Evolutionary conservation across 2,888 invertebrate species (phyloP), one percentile per base, ranked within the genome.

Genomic region (Orchesella flavescens): DNA sequence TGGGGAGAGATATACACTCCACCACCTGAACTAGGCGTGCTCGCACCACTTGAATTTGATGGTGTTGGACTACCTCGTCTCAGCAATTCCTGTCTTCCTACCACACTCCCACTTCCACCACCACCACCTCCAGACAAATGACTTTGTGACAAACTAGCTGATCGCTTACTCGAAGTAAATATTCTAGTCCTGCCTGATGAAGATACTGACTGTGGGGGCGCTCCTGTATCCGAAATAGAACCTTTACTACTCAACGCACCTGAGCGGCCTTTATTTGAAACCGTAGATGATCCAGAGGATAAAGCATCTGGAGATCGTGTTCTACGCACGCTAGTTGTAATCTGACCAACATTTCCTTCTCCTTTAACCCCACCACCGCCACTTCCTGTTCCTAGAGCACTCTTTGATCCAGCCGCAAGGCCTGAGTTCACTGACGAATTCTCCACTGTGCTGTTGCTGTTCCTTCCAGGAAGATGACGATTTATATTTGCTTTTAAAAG

Each of bases 161-260:
- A 85, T 57, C 87, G 76, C 83, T 87, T 87, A 15, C 79, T 84
- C 23, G 87, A 69, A 7, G 87, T 86, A 69, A 87, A 87, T 57
- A 87, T 85, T 13, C 87, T 82, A 49, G 87, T 86, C 68, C 86
- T 83, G 10, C 75, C 63, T 44, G 66, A 66, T 12, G 74, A 53
- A 19, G 68, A 71, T 53, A 53, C 61, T 61, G 80, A 57, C 63
- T 63, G 72, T 9, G 73, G 68, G 59, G 80, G 73, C 44, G 80
- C 66, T 21, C 72, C 79, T 72, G 78, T 79, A 53, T 80, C 80
- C 59, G 73, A 73, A 66, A 66, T 73, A 17, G 80, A 80, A 12
- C 80, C 74, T 80, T 49, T 53, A 59, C 65, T 73, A 65, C 44
- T 79, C 80, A 80, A 59, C 66, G 49, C 49, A 63, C 78, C 63